Conservation (phyloP, 2,797 vertebrate genomes). For the Craterocephalus amniculus region DNA sequence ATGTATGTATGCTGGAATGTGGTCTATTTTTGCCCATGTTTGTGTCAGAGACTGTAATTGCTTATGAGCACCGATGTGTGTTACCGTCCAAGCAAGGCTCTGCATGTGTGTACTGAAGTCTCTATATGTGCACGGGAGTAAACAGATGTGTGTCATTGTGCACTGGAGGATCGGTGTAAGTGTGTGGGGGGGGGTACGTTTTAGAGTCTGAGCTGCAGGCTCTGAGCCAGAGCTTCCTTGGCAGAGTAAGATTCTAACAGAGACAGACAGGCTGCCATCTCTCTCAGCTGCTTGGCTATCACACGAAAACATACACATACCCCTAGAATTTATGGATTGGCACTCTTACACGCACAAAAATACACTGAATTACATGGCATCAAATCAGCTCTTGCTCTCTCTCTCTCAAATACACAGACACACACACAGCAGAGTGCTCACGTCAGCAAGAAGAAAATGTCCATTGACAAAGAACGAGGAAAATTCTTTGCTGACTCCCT, state of each 20-base stretch:
- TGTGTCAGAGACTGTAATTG: conserved; percentile 40
- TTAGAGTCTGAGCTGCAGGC: conserved; percentile 35
- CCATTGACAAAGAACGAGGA: conserved; percentile 27
- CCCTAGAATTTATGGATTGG: conserved; percentile 12
- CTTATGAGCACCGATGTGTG: conserved; percentile 39
- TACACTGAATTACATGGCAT: conserved; percentile 32
- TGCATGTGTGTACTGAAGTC: conserved; percentile 22
- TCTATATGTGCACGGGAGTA: conserved; percentile 16
- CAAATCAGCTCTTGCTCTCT: conserved; percentile 31
- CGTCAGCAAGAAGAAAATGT: conserved; percentile 54
- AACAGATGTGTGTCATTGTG: conserved; percentile 22
- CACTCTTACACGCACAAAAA: conserved; percentile 16
- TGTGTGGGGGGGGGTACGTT: conserved; percentile 4
- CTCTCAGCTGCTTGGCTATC: conserved; percentile 57
- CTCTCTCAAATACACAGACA: too few species aligned
- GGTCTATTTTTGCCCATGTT: not conserved
- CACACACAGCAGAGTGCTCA: conserved; percentile 42
- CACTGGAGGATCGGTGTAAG: not conserved
- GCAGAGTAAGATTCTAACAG: conserved; percentile 64
- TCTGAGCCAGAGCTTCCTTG: conserved; percentile 49
- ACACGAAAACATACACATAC: conserved; percentile 10
- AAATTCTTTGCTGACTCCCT: conserved; percentile 59
- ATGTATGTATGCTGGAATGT: not conserved
- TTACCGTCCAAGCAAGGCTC: conserved; percentile 31
- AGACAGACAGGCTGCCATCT: conserved; percentile 70